A percentile compares a stretch with the other conserved stretches of the same genome.
Conservation (phyloP, 2,113 vertebrate species). For the Dinomys branickii region DNA sequence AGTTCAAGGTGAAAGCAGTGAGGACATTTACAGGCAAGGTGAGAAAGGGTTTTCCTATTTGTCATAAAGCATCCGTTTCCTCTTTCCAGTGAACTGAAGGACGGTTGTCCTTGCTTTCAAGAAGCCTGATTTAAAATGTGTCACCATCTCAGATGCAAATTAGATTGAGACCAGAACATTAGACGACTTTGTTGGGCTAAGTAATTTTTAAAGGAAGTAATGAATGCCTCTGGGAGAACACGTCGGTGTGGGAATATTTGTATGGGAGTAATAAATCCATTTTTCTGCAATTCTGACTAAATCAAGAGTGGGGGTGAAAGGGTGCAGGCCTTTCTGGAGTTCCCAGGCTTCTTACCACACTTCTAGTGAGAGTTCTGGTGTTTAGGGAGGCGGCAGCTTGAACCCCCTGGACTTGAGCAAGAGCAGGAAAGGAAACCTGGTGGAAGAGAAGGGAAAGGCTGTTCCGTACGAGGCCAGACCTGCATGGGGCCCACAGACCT, state of each 20-base stretch:
- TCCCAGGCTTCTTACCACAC: not conserved
- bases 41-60: not conserved
- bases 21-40: not conserved
- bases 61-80: conserved; percentile 20
- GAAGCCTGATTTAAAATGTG: conserved; percentile 20
- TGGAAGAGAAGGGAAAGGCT: not conserved
- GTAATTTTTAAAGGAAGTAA: conserved; percentile 53
- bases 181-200: not conserved
- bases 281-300: conserved; percentile 47
- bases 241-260: not conserved
- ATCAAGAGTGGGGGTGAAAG: conserved; percentile 46
- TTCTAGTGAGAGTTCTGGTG: too few relatives aligned
- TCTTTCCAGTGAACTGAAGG: conserved; percentile 40
- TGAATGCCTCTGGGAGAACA: conserved; percentile 19
- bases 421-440: not conserved
- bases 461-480: accelerated
- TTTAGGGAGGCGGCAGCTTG: not conserved
- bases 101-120: not conserved
- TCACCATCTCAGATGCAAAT: conserved; percentile 54
- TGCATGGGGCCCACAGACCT: not conserved
- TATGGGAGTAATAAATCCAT: not conserved
- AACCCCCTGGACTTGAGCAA: not conserved
- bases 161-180: not conserved
- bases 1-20: not conserved
- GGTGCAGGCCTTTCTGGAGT: not conserved